Evolutionary conservation across 2,888 invertebrate species (phyloP).

Genomic region (Yponomeuta plumbellus): DNA sequence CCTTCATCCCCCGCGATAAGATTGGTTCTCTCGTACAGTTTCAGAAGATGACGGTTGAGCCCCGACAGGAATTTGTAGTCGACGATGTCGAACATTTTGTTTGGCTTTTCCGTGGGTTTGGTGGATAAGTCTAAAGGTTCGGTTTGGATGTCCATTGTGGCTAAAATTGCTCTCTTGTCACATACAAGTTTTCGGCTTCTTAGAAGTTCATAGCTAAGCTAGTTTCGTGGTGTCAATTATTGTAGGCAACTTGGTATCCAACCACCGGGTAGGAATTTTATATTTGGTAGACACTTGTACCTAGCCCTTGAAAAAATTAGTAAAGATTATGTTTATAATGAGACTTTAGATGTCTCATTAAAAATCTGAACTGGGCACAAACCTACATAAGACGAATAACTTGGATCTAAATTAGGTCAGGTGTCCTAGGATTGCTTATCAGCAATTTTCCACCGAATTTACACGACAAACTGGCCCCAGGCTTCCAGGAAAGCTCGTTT

Average conservation of each 20-base stretch:
- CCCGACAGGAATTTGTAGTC: constrained; percentile 62
- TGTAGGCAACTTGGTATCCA: too few relatives aligned
- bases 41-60: constrained; percentile 57
- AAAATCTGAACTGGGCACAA: too few relatives aligned
- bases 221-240: too few relatives aligned
- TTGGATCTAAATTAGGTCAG: background rate
- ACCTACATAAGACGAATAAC: too few relatives aligned
- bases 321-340: too few relatives aligned
- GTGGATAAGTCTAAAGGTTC: constrained; percentile 63
- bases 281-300: too few relatives aligned
- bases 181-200: too few relatives aligned
- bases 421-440: constrained; percentile 20
- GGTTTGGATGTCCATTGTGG: constrained; percentile 51
- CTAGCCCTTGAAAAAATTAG: too few relatives aligned
- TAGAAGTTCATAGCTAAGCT: too few relatives aligned
- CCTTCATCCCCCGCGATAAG: constrained; percentile 36
- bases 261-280: too few relatives aligned
- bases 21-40: constrained; percentile 57
- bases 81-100: constrained; percentile 46
- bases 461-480: constrained; percentile 49
- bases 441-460: constrained; percentile 47
- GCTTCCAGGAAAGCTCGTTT: constrained; percentile 34
- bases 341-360: too few relatives aligned
- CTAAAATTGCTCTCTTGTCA: background rate
- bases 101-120: constrained; percentile 34